phyloP scores from a whole-genome alignment of 2,797 vertebrate genomes.

The Anguilla megastoma region DNA sequence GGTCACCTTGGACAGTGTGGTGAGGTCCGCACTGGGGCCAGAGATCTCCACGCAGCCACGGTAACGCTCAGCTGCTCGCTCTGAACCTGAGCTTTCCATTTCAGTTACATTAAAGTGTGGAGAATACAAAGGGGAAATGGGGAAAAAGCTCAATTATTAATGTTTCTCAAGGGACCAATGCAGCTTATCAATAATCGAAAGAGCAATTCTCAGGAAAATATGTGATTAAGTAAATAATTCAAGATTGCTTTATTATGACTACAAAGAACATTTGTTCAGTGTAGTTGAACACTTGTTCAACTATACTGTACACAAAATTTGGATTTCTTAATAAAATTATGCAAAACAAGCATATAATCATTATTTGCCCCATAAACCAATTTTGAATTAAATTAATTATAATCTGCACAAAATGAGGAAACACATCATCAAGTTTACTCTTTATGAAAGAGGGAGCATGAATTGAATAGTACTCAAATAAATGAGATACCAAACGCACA shows the following conservation, averaged over 20 bases:
- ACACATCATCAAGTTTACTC: background rate
- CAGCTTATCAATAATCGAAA: background rate
- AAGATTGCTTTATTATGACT: background rate
- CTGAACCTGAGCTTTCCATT: background rate
- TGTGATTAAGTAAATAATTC: background rate
- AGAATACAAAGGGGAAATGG: background rate
- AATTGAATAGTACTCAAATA: conserved; percentile 22
- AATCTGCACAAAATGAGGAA: background rate
- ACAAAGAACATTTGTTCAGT: background rate
- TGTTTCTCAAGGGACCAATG: background rate
- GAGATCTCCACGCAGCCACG: background rate
- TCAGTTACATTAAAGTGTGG: background rate
- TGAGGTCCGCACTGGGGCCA: background rate
- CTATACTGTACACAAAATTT: background rate
- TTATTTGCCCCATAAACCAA: background rate
- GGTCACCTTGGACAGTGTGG: conserved; percentile 28
- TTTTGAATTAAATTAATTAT: background rate
- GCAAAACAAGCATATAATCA: background rate
- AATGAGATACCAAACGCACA: conserved; percentile 44
- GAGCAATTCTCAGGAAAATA: background rate
- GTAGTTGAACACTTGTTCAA: background rate
- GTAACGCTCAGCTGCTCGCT: background rate
- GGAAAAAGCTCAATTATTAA: background rate
- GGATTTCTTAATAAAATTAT: background rate
- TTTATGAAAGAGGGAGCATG: background rate